These are phyloP conservation scores for Volucella inflata DNA, from an alignment of 2,888 invertebrate species.

Conservation along the genomic window DNA sequence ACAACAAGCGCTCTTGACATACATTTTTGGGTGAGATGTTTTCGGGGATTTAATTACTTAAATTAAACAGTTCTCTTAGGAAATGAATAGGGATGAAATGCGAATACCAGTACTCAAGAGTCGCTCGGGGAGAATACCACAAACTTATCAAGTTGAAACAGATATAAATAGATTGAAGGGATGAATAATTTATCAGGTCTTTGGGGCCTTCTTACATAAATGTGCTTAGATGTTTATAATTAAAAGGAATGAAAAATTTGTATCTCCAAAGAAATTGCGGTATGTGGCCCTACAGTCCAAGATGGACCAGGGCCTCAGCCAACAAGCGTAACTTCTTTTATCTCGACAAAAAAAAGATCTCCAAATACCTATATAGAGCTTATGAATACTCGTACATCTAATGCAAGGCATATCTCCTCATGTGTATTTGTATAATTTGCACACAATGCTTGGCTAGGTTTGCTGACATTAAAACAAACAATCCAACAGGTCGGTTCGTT, in stretches of 20 bases:
- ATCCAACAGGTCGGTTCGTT: too few species aligned
- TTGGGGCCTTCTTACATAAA: not conserved
- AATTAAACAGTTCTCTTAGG: slow-evolving; percentile 1
- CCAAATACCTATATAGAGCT: too few species aligned
- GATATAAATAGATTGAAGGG: not conserved
- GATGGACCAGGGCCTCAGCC: too few species aligned
- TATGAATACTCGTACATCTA: too few species aligned
- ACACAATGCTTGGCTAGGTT: too few species aligned
- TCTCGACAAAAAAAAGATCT: too few species aligned
- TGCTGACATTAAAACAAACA: too few species aligned
- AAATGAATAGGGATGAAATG: not conserved
- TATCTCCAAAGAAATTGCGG: too few species aligned
- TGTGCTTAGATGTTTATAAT: slow-evolving; percentile 1
- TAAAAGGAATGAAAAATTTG: not conserved
- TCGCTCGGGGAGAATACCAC: not conserved
- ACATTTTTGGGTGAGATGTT: not conserved
- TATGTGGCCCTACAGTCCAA: too few species aligned
- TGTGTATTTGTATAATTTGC: too few species aligned
- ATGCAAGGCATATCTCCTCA: too few species aligned
- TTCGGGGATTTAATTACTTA: not conserved
- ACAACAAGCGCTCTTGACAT: not conserved
- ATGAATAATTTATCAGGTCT: slow-evolving; percentile 17
- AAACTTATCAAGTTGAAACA: not conserved
- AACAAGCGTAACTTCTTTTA: too few species aligned
- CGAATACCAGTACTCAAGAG: not conserved